Percentiles rank a stretch among this genome's conserved stretches.
Evolutionary conservation across 2,113 vertebrate species (phyloP).

Genomic region (Gadus chalcogrammus): DNA sequence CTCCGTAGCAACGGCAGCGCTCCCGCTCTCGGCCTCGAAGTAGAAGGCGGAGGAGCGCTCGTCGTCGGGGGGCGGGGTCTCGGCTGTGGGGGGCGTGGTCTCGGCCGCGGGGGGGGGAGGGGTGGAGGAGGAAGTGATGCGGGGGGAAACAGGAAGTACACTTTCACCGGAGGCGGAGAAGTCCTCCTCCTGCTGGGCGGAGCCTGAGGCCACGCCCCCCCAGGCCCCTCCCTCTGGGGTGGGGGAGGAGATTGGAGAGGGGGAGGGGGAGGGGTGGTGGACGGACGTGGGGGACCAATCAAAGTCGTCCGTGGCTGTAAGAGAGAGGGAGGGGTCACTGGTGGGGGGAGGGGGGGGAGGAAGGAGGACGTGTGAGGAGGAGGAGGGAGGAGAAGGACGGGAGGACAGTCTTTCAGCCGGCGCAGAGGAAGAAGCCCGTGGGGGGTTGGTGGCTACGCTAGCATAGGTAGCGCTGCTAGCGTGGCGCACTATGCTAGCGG

Average conservation of each 20-base stretch:
- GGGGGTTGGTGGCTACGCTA: constrained; percentile 45
- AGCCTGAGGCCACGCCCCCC: constrained; percentile 77
- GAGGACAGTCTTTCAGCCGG: constrained; percentile 44
- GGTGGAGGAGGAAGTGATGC: constrained; percentile 9
- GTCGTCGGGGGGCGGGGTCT: constrained; percentile 44
- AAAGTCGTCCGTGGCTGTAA: constrained; percentile 59
- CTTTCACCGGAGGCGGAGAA: constrained; percentile 66
- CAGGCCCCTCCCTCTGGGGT: constrained; percentile 58
- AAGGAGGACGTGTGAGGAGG: constrained; percentile 56
- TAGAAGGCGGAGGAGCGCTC: constrained; percentile 70
- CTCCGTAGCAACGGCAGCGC: constrained; percentile 30
- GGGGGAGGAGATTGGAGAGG: constrained; percentile 29
- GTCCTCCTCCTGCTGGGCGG: constrained; percentile 74
- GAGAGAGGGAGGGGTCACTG: constrained; percentile 70
- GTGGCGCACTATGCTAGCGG: constrained; percentile 36
- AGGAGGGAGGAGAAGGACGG: constrained; percentile 37
- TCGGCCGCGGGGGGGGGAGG: constrained; percentile 21
- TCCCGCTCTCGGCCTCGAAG: constrained; percentile 74
- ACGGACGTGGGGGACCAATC: not conserved
- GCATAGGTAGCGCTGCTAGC: constrained; percentile 48
- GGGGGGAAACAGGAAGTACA: constrained; percentile 22
- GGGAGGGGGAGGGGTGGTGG: constrained; percentile 56
- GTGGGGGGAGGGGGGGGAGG: constrained; percentile 52
- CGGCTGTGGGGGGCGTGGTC: constrained; percentile 20
- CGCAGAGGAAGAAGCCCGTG: constrained; percentile 58